phyloP scores from a whole-genome alignment of 2,888 invertebrate species.

The Oxytorus armatus region DNA sequence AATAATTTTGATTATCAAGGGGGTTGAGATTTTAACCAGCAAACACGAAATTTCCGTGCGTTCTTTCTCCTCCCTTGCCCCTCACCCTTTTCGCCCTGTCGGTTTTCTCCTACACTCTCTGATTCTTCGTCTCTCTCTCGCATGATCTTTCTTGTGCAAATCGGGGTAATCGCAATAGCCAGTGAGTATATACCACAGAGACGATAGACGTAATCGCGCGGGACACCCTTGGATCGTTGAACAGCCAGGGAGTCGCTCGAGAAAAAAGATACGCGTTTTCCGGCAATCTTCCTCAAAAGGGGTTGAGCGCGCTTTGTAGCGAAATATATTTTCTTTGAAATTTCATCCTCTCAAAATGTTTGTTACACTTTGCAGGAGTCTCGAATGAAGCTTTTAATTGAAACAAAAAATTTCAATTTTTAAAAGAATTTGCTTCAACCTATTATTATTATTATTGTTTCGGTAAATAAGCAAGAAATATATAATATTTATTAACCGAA shows the following conservation, averaged over 20 bases:
- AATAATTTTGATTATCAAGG: too few relatives aligned
- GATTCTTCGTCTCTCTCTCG: too few relatives aligned
- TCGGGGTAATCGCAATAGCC: conserved; percentile 31
- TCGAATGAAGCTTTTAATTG: neutral
- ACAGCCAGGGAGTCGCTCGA: neutral
- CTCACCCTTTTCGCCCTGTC: too few relatives aligned
- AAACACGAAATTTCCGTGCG: too few relatives aligned
- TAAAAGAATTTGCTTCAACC: too few relatives aligned
- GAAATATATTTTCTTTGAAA: neutral
- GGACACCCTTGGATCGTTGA: conserved; percentile 45
- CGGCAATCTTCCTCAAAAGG: conserved; percentile 37
- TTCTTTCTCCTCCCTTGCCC: too few relatives aligned
- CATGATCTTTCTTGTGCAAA: conserved; percentile 15
- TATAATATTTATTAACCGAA: too few relatives aligned
- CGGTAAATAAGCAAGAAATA: too few relatives aligned
- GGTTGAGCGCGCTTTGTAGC: neutral
- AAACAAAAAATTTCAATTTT: neutral
- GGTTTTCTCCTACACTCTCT: too few relatives aligned
- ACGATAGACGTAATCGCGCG: conserved; percentile 46
- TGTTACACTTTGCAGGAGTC: neutral
- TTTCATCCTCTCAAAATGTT: too few relatives aligned
- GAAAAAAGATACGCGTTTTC: conserved; percentile 22
- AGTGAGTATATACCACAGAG: neutral
- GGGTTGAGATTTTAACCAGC: too few relatives aligned
- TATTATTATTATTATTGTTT: too few relatives aligned